Base-by-base conservation (phyloP, 2,888 invertebrate species). In the Hemaris fuciformis region DNA sequence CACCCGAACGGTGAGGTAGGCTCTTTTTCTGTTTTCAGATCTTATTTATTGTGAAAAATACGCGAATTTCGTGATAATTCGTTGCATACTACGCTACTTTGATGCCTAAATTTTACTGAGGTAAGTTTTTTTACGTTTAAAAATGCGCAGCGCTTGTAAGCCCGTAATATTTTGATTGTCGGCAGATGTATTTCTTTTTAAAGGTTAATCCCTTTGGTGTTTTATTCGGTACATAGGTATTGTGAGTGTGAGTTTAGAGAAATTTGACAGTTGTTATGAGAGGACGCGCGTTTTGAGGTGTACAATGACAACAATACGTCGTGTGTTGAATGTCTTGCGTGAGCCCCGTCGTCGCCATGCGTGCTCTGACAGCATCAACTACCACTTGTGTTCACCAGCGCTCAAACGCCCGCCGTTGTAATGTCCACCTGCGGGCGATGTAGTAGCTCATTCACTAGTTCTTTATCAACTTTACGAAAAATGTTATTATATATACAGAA, bases 11-110 rank as follows among this genome's bases (percentile, higher is more conserved):
- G 91, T 91, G 91, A 91, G 92, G 90, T 89, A 90, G 91, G 87
- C 89, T 88, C 87, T 89, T 92, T 89, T 91, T 91, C 91, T 92
- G 91, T 91, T 93, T 92, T 92, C 89, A 89, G 85, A 81, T 75
- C 84, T 72, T 85, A 89, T 87, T 88, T 89, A 88, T 87, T 81
- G 87, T 87, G 81, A 87, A 87, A 89, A 88, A 84, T 86, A 83
- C 79, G 83, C 79, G 76, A 84, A 76, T 85, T 89, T 88, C 79
- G 81, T 81, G 80, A 77, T 82, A 77, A 75, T 86, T 85, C 74
- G 87, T 83, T 76, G 71, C 75, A 79, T 72, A 81, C 79, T 81
- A 88, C 84, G 74, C 81, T 72, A 82, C 73, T 89, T 92, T 91
- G 79, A 92, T 92, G 91, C 89, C 85, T 91, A 85, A 83, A 85